These are phyloP conservation scores for Pachymerium ferrugineum DNA, from an alignment of 2,888 invertebrate genomes.

Conservation along the genomic window DNA sequence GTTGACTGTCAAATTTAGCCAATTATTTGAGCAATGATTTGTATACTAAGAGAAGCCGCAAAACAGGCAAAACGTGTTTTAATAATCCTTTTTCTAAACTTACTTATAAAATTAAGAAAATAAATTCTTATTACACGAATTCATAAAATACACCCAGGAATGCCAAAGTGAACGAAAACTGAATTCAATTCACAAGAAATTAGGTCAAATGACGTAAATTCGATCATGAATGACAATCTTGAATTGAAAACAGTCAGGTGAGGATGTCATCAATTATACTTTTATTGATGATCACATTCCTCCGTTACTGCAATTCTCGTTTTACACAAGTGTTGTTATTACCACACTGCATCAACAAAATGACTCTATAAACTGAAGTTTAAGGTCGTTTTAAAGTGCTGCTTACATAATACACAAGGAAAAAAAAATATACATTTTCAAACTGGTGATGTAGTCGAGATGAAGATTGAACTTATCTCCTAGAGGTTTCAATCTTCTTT, in stretches of 20 bases:
- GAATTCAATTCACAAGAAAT: not conserved
- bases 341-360: not conserved
- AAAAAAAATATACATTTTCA: not conserved
- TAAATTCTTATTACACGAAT: no score
- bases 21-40: no score
- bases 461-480: constrained; percentile 7
- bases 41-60: no score
- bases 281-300: not conserved
- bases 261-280: not conserved
- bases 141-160: no score
- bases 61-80: no score
- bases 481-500: not conserved
- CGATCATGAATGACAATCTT: not conserved
- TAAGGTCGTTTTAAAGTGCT: not conserved
- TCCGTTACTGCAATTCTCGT: not conserved
- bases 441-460: not conserved
- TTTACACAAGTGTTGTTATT: not conserved
- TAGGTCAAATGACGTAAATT: not conserved
- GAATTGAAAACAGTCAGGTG: not conserved
- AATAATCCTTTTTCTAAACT: no score
- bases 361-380: not conserved
- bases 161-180: not conserved
- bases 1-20: no score
- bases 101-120: no score
- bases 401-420: not conserved